These are phyloP conservation scores for Sericinus montela DNA, from an alignment of 2,888 invertebrate species.

Conservation along the genomic window DNA sequence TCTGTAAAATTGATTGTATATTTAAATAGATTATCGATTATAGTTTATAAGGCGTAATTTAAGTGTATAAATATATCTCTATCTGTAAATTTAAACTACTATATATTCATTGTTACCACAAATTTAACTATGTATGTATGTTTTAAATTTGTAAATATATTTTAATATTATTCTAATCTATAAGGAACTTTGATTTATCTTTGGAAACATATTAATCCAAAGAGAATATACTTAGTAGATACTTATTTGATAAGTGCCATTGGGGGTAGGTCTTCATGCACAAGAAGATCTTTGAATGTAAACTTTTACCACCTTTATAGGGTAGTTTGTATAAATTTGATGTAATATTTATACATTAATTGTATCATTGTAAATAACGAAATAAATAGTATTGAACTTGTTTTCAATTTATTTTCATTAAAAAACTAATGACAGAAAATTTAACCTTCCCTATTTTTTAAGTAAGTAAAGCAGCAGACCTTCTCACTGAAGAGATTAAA, in stretches of 20 bases:
- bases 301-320: slow-evolving; percentile 22
- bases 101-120: slow-evolving; percentile 9
- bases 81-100: background rate
- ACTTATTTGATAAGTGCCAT: slow-evolving; percentile 18
- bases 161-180: background rate
- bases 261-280: slow-evolving; percentile 8
- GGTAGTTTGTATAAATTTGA: slow-evolving; percentile 12
- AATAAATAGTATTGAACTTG: slow-evolving; percentile 3
- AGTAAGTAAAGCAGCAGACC: no score
- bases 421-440: no score
- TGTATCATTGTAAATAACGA: slow-evolving; percentile 8
- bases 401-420: background rate
- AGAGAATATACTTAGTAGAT: slow-evolving; percentile 12
- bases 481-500: no score
- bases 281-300: slow-evolving; percentile 7
- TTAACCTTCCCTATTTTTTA: no score
- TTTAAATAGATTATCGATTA: background rate
- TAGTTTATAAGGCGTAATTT: background rate
- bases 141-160: slow-evolving; percentile 6
- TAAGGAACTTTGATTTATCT: background rate
- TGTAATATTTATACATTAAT: slow-evolving; percentile 15
- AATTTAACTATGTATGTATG: background rate
- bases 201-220: slow-evolving; percentile 13
- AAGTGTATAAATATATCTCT: background rate
- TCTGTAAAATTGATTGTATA: background rate